Percentiles rank a stretch among this genome's conserved stretches.
Evolutionary conservation across 2,888 invertebrate species (phyloP).

Genomic region (Nesidiocoris tenuis): DNA sequence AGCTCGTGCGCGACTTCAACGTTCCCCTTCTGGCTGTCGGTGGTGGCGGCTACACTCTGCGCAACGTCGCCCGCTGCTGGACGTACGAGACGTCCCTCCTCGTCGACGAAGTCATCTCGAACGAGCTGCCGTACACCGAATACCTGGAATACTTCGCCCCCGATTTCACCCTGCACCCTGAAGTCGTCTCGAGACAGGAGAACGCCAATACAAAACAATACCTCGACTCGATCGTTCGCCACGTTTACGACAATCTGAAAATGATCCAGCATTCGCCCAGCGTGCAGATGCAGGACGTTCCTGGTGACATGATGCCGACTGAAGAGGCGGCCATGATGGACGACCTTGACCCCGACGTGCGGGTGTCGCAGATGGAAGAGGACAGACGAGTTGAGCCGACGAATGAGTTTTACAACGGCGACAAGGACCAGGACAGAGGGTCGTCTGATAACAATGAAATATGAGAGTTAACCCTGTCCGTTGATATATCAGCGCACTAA

Average conservation of each 20-base stretch:
- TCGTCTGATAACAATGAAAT: slow-evolving; percentile 26
- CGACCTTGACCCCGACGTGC: slow-evolving; percentile 79
- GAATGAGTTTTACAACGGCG: slow-evolving; percentile 88
- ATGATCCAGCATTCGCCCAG: slow-evolving; percentile 91
- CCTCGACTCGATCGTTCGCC: slow-evolving; percentile 80
- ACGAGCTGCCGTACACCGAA: slow-evolving; percentile 93
- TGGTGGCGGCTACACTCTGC: slow-evolving; percentile 79
- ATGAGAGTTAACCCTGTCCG: slow-evolving; percentile 34
- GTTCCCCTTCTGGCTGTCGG: slow-evolving; percentile 89
- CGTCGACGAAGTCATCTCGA: slow-evolving; percentile 87
- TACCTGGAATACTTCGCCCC: slow-evolving; percentile 97
- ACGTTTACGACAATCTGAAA: slow-evolving; percentile 89
- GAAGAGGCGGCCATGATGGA: slow-evolving; percentile 61
- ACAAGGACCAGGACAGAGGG: slow-evolving; percentile 75
- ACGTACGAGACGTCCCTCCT: slow-evolving; percentile 95
- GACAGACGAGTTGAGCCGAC: slow-evolving; percentile 80
- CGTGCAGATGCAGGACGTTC: slow-evolving; percentile 96
- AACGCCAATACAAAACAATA: slow-evolving; percentile 97
- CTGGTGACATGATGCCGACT: slow-evolving; percentile 58
- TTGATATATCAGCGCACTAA: slow-evolving; percentile 31
- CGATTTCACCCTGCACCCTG: slow-evolving; percentile 93
- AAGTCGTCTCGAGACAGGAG: slow-evolving; percentile 79
- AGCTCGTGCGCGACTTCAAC: slow-evolving; percentile 88
- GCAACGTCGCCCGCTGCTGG: slow-evolving; percentile 98
- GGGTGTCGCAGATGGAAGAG: slow-evolving; percentile 73